Evolutionary conservation across 2,113 vertebrate species (phyloP), one percentile per base, ranked within the genome.

Genomic region (Rhadina sibilatrix): DNA sequence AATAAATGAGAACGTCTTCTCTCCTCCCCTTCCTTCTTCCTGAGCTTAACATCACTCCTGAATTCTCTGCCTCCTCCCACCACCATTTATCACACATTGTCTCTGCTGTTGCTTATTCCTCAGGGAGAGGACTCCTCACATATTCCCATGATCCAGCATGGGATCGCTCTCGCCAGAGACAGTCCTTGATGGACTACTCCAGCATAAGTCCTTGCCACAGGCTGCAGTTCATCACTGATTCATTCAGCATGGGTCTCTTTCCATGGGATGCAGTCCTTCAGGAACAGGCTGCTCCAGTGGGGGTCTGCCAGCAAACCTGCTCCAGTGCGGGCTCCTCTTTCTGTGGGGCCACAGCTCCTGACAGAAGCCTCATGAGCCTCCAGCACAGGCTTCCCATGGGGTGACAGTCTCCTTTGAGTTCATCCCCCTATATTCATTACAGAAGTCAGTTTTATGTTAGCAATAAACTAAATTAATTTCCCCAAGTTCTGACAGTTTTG

Each of bases 161-260:
- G 21, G 46, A 59, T 74, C 18, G 15, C 25, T 85, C 9, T 30
- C 53, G 47, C 17, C 0, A 0, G 30, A 35, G 38, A 31, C 12
- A 44, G 19, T 37, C 15, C 23, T 61, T 0, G 0, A 4, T 11
- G 23, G 28, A n/a, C 27, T 49, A 4, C 23, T 52, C 33, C 70
- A 82, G 0, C 2, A 2, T 5, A 21, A 69, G 28, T 22, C 35
- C 27, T 61, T 68, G 47, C 40, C 35, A 24, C 2, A 19, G 68
- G 11, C 25, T 54, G 37, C 40, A 54, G 25, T 4, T 27, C 53
- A 27, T 38, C 38, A 40, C 0, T 0, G n/a, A 17, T 15, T 53
- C 42, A 9, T 35, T 11, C 57, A 57, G 28, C 12, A 3, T 8
- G 44, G 12, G 15, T 74, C 52, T 38, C 37, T 65, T 65, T 28